Evolutionary conservation across 2,113 vertebrate genomes (phyloP).

Genomic region (Petaurus breviceps): DNA sequence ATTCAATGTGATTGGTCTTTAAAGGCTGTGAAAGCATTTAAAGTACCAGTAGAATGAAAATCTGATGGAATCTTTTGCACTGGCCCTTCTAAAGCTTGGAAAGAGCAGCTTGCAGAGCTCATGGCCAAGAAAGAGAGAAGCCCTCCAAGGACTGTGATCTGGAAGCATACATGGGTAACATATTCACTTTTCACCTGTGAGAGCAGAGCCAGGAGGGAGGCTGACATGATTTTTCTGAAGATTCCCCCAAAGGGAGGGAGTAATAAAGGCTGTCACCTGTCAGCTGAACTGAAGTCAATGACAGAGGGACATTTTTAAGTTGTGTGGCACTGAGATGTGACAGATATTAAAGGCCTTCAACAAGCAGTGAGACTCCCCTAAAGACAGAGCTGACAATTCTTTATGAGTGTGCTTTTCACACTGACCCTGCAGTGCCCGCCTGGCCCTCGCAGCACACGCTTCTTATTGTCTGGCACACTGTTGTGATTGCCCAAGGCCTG

Average conservation of each 20-base stretch:
- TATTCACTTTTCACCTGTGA: slow-evolving; percentile 32
- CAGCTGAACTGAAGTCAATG: not conserved
- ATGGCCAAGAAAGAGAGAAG: not conserved
- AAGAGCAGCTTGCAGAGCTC: not conserved
- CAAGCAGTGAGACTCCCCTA: not conserved
- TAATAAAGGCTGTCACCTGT: slow-evolving; percentile 9
- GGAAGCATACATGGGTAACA: not conserved
- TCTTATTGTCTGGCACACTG: slow-evolving; percentile 12
- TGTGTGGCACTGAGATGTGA: not conserved
- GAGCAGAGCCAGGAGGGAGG: slow-evolving; percentile 51
- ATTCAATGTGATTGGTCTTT: not conserved
- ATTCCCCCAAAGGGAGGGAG: slow-evolving; percentile 42
- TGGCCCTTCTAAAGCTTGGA: not conserved
- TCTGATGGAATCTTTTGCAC: not conserved
- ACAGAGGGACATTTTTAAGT: not conserved
- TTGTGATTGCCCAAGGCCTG: slow-evolving; percentile 18
- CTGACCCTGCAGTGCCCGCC: slow-evolving; percentile 21
- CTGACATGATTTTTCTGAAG: slow-evolving; percentile 23
- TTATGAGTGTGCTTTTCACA: not conserved
- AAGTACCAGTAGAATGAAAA: not conserved
- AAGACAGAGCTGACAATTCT: slow-evolving; percentile 29
- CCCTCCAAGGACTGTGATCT: not conserved
- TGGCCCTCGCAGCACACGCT: not conserved
- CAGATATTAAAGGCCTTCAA: not conserved
- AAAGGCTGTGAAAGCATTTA: not conserved